phyloP scores from a whole-genome alignment of 2,797 vertebrate species.

The Nannoperca australis region DNA sequence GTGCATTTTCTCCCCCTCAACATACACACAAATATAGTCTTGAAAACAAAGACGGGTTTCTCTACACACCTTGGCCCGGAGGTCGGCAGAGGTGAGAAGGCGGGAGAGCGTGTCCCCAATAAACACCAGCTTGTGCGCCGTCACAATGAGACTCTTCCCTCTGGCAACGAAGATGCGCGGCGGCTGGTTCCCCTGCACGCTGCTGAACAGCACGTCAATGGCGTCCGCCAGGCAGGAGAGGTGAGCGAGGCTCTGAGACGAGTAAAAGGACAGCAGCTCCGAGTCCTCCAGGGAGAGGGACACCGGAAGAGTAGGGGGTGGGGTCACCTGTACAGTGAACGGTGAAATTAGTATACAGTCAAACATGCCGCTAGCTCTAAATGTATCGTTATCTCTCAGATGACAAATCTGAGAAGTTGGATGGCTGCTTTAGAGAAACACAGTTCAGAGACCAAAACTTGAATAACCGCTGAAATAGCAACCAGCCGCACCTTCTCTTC shows the following conservation, averaged over 20 bases:
- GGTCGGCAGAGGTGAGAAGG: conserved; percentile 87
- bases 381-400: neutral
- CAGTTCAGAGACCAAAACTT: neutral
- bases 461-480: neutral
- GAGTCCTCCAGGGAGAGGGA: conserved; percentile 88
- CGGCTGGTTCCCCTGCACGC: conserved; percentile 90
- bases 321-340: conserved; percentile 73
- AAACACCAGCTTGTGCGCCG: conserved; percentile 94
- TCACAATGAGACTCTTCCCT: conserved; percentile 91
- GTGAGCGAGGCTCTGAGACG: conserved; percentile 91
- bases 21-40: neutral
- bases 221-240: conserved; percentile 89
- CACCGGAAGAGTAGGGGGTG: conserved; percentile 80
- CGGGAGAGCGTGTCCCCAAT: conserved; percentile 93
- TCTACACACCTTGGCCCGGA: conserved; percentile 85
- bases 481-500: neutral
- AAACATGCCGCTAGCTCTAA: neutral
- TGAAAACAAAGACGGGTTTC: neutral
- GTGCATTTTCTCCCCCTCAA: neutral
- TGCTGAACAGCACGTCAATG: conserved; percentile 89
- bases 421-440: neutral
- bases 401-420: neutral
- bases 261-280: conserved; percentile 92
- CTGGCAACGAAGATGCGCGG: conserved; percentile 91
- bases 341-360: neutral